Conservation (phyloP, 2,888 invertebrate genomes). For the Eucriotettix oculatus region DNA sequence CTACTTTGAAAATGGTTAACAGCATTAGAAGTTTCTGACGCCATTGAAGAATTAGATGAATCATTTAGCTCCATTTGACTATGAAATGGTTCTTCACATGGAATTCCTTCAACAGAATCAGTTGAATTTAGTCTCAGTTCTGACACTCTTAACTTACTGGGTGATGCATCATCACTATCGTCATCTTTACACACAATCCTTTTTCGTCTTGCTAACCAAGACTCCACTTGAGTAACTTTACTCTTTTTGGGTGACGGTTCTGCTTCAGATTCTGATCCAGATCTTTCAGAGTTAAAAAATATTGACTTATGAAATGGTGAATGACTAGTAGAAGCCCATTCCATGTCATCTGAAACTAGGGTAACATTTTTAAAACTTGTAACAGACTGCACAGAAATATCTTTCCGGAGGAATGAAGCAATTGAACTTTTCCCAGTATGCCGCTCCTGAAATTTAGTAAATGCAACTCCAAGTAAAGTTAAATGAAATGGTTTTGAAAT, state of each 20-base stretch:
- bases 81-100: conserved; percentile 2
- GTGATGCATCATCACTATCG: conserved; percentile 38
- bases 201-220: conserved; percentile 22
- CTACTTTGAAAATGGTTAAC: conserved; percentile 24
- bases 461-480: conserved; percentile 62
- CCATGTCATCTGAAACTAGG: conserved; percentile 1
- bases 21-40: no score
- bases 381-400: conserved; percentile 62
- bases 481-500: conserved; percentile 54
- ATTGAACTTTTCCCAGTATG: conserved; percentile 53
- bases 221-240: conserved; percentile 21
- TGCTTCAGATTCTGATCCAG: conserved; percentile 45
- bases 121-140: conserved; percentile 47
- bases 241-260: conserved; percentile 65
- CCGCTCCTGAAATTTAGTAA: conserved; percentile 62
- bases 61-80: background rate
- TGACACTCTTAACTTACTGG: conserved; percentile 50
- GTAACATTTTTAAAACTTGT: conserved; percentile 3
- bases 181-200: conserved; percentile 9
- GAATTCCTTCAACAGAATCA: conserved; percentile 29
- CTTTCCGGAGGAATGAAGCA: conserved; percentile 56
- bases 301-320: background rate
- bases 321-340: background rate
- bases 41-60: background rate
- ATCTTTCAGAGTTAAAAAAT: conserved; percentile 29